A percentile compares a stretch with the other conserved stretches of the same genome.
These are phyloP conservation scores for Perithous albicinctus DNA, from an alignment of 2,888 invertebrate species.

Conservation along the genomic window DNA sequence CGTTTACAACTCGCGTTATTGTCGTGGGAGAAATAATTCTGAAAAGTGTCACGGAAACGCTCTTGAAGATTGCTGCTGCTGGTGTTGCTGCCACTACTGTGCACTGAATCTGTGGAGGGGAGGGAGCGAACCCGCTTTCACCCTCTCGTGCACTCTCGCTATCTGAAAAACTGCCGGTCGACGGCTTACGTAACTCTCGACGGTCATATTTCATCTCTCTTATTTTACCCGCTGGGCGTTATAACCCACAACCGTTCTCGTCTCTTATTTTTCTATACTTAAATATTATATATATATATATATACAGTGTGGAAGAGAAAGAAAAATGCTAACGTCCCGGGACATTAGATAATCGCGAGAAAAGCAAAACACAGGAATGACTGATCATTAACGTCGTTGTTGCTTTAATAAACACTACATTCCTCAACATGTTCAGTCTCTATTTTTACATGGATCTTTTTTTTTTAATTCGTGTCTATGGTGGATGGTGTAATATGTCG, in stretches of 20 bases:
- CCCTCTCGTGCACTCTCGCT: constrained; percentile 41
- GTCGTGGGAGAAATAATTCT: constrained; percentile 67
- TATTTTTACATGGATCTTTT: background rate
- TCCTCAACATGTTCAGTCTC: background rate
- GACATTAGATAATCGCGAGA: constrained; percentile 72
- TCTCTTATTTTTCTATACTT: constrained; percentile 66
- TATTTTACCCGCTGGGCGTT: constrained; percentile 64
- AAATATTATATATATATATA: constrained; percentile 19
- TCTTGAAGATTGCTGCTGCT: constrained; percentile 63
- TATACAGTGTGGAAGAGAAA: constrained; percentile 14
- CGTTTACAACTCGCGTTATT: constrained; percentile 67
- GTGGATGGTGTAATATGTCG: too few relatives aligned
- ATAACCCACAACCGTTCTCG: constrained; percentile 68
- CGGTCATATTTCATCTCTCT: constrained; percentile 76
- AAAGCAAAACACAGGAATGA: constrained; percentile 28
- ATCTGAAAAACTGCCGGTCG: constrained; percentile 69
- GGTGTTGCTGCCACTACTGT: constrained; percentile 38
- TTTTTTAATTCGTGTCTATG: background rate
- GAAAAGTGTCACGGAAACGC: constrained; percentile 66
- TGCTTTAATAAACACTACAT: background rate
- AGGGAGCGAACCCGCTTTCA: constrained; percentile 47
- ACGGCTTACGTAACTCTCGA: constrained; percentile 76
- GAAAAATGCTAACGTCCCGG: constrained; percentile 55
- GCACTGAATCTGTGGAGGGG: constrained; percentile 33
- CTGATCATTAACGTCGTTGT: constrained; percentile 14